Evolutionary conservation across 1,140 invertebrate genomes (phyloP).

Genomic region (Neodiprion virginianus): DNA sequence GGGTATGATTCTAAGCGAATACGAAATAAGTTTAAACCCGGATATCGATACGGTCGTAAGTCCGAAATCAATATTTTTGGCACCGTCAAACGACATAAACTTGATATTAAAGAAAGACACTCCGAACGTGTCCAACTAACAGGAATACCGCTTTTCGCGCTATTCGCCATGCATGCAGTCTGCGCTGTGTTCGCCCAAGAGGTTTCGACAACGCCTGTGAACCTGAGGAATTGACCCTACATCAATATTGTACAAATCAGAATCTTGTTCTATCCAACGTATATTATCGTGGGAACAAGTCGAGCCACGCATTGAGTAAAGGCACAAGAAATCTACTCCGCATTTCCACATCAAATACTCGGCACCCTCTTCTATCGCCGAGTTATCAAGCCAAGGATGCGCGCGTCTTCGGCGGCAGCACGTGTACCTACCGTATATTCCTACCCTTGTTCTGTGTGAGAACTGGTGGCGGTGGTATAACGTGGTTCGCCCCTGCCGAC

Average conservation of each 20-base stretch:
- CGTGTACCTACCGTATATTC: background rate
- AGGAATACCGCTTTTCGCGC: too few relatives aligned
- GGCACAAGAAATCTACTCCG: too few relatives aligned
- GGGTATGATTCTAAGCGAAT: slow-evolving; percentile 56
- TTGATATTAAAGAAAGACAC: background rate
- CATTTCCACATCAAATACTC: too few relatives aligned
- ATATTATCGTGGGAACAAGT: too few relatives aligned
- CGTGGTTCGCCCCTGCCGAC: background rate
- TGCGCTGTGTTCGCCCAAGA: too few relatives aligned
- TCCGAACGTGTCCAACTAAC: too few relatives aligned
- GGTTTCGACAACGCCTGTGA: too few relatives aligned
- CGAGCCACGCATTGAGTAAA: too few relatives aligned
- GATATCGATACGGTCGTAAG: slow-evolving; percentile 28
- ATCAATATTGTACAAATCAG: too few relatives aligned
- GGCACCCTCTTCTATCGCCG: background rate
- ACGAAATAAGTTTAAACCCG: slow-evolving; percentile 53
- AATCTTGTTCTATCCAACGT: too few relatives aligned
- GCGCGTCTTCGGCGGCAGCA: background rate
- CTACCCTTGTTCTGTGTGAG: background rate
- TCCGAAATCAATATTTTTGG: slow-evolving; percentile 31
- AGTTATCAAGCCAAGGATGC: background rate
- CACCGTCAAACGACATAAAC: background rate
- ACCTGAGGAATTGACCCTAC: too few relatives aligned
- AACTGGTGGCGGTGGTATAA: background rate
- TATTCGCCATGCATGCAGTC: too few relatives aligned